Conservation (phyloP, 2,797 vertebrate species). For the Danio kyathit region DNA sequence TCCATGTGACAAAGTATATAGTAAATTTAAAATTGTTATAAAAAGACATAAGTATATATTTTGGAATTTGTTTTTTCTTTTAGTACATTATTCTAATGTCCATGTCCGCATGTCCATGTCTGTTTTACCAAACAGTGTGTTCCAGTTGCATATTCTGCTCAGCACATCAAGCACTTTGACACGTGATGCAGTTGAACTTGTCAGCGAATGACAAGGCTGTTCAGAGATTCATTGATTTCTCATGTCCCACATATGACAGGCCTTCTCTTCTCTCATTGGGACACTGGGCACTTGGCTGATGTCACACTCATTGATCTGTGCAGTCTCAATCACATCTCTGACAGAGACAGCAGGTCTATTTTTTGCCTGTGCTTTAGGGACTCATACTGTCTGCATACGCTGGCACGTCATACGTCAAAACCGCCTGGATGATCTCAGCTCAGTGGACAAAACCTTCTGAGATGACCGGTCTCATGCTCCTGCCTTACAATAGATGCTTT, state of each 20-base stretch:
- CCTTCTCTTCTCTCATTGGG: conserved; percentile 37
- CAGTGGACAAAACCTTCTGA: conserved; percentile 15
- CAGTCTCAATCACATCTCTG: conserved; percentile 51
- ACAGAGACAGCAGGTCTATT: conserved; percentile 49
- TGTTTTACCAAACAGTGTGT: neutral
- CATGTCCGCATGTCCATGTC: neutral
- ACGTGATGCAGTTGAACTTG: conserved; percentile 31
- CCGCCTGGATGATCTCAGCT: conserved; percentile 29
- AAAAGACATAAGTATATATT: no score
- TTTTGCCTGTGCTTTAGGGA: conserved; percentile 44
- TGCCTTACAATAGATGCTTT: conserved; percentile 6
- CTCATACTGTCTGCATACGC: conserved; percentile 20
- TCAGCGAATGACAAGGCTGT: conserved; percentile 29
- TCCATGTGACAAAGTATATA: no score
- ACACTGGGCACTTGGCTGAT: conserved; percentile 18
- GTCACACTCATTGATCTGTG: conserved; percentile 53
- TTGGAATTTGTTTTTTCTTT: no score
- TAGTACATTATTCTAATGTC: neutral
- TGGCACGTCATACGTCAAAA: conserved; percentile 38
- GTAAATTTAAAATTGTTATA: no score
- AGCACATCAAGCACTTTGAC: conserved; percentile 1
- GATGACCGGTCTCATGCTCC: conserved; percentile 6
- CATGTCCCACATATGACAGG: conserved; percentile 39
- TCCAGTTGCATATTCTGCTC: neutral
- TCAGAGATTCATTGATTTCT: conserved; percentile 41